phyloP scores from a whole-genome alignment of 2,797 vertebrate species.

The Stomatorhinus walkeri region DNA sequence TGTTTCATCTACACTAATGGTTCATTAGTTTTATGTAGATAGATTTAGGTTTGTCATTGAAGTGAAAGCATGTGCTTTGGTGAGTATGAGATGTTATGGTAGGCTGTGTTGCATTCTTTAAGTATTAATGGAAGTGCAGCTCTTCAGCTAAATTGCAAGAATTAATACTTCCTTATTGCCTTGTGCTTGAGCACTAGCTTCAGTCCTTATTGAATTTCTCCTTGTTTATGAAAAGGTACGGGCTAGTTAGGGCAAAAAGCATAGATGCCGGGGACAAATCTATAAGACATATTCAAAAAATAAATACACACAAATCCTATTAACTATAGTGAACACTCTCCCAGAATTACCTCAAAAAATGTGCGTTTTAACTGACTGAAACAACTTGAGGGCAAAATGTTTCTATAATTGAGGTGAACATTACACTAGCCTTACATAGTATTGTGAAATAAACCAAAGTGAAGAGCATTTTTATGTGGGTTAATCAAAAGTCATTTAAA shows the following conservation, averaged over 20 bases:
- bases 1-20: constrained; percentile 48
- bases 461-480: not conserved
- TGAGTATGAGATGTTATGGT: constrained; percentile 35
- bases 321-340: not conserved
- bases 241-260: not conserved
- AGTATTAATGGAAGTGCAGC: not conserved
- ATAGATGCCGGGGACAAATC: not conserved
- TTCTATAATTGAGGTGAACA: constrained; percentile 12
- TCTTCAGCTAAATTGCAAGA: not conserved
- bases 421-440: constrained; percentile 5
- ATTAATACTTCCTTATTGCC: not conserved
- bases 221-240: not conserved
- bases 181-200: not conserved
- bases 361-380: not conserved
- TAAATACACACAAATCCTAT: constrained; percentile 7
- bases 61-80: constrained; percentile 42
- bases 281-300: not conserved
- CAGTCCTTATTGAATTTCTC: not conserved
- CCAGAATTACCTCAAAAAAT: not conserved
- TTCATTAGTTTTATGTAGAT: constrained; percentile 47
- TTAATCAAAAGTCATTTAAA: not conserved
- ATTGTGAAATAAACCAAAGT: not conserved
- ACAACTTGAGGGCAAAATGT: not conserved
- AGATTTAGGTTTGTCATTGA: constrained; percentile 50
- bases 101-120: constrained; percentile 22